phyloP scores from a whole-genome alignment of 2,888 invertebrate genomes.

The Drepana falcataria region DNA sequence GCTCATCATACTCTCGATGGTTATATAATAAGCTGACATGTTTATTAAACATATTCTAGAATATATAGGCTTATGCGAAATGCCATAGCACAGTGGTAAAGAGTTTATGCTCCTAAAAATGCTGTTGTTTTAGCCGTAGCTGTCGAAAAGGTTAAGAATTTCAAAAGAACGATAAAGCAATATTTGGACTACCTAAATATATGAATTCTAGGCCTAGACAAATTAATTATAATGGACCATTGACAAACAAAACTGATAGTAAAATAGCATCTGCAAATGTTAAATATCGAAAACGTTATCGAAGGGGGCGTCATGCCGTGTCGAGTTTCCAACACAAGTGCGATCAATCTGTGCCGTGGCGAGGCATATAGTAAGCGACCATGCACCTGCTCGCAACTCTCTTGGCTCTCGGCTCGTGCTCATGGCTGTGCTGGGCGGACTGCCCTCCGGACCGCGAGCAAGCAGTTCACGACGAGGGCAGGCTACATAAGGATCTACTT shows the following conservation, averaged over 20 bases:
- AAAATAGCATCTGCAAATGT: slow-evolving; percentile 2
- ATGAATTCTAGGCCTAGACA: no score
- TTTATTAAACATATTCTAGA: no score
- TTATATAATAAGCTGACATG: no score
- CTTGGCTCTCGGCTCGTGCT: slow-evolving; percentile 14
- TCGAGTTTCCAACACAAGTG: slow-evolving; percentile 30
- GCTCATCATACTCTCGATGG: no score
- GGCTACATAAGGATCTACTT: slow-evolving; percentile 73
- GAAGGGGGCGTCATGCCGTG: slow-evolving; percentile 51
- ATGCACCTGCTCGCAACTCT: slow-evolving; percentile 32
- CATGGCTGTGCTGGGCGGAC: slow-evolving; percentile 15
- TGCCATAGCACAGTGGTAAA: no score
- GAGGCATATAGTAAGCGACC: slow-evolving; percentile 24
- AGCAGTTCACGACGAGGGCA: slow-evolving; percentile 46
- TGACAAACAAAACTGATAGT: background rate
- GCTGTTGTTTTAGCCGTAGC: no score
- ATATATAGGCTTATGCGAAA: no score
- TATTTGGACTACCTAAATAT: no score
- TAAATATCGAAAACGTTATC: slow-evolving; percentile 27
- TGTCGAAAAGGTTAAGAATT: no score
- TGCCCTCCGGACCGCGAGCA: slow-evolving; percentile 39
- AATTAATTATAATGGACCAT: no score
- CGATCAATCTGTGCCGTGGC: slow-evolving; percentile 20
- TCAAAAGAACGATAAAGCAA: no score
- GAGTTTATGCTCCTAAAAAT: no score